Base-by-base conservation (phyloP, 2,113 vertebrate species). In the Channa argus region DNA sequence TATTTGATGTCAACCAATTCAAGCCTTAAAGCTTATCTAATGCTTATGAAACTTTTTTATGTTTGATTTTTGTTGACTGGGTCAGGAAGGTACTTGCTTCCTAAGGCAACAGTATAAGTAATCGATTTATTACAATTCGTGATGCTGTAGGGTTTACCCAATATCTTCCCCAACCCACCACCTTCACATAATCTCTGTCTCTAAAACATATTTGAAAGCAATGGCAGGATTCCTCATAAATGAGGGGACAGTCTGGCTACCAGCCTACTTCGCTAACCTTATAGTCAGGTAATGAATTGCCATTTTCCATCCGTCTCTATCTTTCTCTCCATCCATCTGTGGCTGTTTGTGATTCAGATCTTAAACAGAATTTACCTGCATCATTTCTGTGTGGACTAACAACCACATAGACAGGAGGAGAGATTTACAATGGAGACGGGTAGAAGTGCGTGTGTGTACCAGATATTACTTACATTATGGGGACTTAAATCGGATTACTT, bases 211-310 rank as follows among this genome's bases (percentile, higher is more conserved):
- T 75, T 60, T 72, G 45, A 51, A 67, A 62, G 67, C 60, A 77
- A 13, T 62, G 34, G 60, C 49, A 66, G 36, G 15, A 72, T 60
- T 87, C 49, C 14, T 71, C 37, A 79, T 63, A 74, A 75, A 80
- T 63, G 11, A 71, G 71, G 37, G 58, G 63, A 77, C 59, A 73
- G 74, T 64, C 74, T 84, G 84, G 50, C 76, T 78, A 74, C 64
- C 41, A 51, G 76, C 64, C 79, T 37, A 81, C 84, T 84, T 65
- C 69, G 78, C 87, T 87, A 87, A 87, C 82, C 86, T 74, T 54
- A 83, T 79, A 88, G 44, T 59, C 46, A 49, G 11, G 74, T 87
- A 88, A 92, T 88, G 46, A 92, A 89, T 86, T 1, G 5, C 55
- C 62, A 62, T 78, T 71, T 78, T 79, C 78, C 74, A 76, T 84